Evolutionary conservation across 2,113 vertebrate species (phyloP).

Genomic region (Monarcha castaneiventris): DNA sequence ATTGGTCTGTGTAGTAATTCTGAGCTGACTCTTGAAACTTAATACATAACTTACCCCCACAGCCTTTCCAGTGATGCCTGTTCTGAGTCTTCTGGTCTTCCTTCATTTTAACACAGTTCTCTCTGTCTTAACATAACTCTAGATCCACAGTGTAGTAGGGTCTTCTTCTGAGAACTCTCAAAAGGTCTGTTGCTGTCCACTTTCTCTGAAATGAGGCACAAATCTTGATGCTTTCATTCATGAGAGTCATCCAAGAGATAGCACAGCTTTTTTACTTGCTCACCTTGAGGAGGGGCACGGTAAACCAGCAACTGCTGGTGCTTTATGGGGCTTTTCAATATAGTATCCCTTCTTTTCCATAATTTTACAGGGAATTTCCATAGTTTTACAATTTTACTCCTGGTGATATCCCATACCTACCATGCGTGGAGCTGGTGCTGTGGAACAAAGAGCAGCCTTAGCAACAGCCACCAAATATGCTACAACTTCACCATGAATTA

Average conservation of each 20-base stretch:
- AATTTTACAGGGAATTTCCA: not conserved
- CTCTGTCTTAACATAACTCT: not conserved
- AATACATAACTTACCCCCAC: not conserved
- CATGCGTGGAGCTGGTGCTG: accelerated
- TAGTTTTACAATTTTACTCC: not conserved
- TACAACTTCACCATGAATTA: not conserved
- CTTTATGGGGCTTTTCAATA: not conserved
- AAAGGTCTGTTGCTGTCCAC: not conserved
- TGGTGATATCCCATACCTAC: not conserved
- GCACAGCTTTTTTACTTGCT: not conserved
- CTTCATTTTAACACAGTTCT: not conserved
- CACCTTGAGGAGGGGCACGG: not conserved
- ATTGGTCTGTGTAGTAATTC: not conserved
- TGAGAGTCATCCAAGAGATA: not conserved
- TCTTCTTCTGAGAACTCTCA: not conserved
- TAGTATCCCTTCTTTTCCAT: not conserved
- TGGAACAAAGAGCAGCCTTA: not conserved
- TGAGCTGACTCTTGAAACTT: not conserved
- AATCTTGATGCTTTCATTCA: not conserved
- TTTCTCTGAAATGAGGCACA: not conserved
- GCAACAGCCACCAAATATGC: not conserved
- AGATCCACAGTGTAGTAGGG: not conserved
- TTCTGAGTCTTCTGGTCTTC: not conserved
- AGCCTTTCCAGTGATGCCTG: not conserved
- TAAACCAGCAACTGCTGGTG: not conserved